Percentiles rank a stretch among this genome's conserved stretches.
phyloP scores from a whole-genome alignment of 2,888 invertebrate species.

The Copidosoma aretas region DNA sequence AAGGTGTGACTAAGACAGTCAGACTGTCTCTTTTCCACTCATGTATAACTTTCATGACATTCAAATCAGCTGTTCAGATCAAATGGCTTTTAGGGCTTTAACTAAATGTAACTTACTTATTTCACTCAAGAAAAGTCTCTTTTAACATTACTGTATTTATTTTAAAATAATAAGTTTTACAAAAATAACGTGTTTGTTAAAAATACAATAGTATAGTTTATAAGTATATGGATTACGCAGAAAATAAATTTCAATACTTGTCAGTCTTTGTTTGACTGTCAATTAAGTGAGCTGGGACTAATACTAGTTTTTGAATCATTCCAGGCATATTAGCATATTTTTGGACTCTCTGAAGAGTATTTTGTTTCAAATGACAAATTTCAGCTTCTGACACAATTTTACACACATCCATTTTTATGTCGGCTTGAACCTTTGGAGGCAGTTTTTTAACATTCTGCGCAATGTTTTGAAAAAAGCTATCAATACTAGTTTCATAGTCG shows the following conservation, averaged over 20 bases:
- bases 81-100: too few species aligned
- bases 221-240: background rate
- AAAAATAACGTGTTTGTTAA: too few species aligned
- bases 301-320: slow-evolving; percentile 57
- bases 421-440: slow-evolving; percentile 55
- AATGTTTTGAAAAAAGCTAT: slow-evolving; percentile 58
- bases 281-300: slow-evolving; percentile 59
- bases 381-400: slow-evolving; percentile 57
- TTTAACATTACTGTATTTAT: too few species aligned
- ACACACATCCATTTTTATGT: slow-evolving; percentile 58
- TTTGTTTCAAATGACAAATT: slow-evolving; percentile 45
- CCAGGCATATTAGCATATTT: slow-evolving; percentile 51
- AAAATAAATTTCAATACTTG: slow-evolving; percentile 9
- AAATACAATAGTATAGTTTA: too few species aligned
- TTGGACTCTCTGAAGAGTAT: slow-evolving; percentile 45
- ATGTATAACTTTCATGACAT: too few species aligned
- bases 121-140: too few species aligned
- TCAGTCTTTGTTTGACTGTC: slow-evolving; percentile 47
- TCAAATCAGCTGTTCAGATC: too few species aligned
- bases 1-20: too few species aligned
- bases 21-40: too few species aligned
- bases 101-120: too few species aligned
- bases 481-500: slow-evolving; percentile 49
- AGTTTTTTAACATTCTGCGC: slow-evolving; percentile 55
- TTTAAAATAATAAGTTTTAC: too few species aligned